Conservation (phyloP, 2,888 invertebrate species). For the Calameuta idolon region DNA sequence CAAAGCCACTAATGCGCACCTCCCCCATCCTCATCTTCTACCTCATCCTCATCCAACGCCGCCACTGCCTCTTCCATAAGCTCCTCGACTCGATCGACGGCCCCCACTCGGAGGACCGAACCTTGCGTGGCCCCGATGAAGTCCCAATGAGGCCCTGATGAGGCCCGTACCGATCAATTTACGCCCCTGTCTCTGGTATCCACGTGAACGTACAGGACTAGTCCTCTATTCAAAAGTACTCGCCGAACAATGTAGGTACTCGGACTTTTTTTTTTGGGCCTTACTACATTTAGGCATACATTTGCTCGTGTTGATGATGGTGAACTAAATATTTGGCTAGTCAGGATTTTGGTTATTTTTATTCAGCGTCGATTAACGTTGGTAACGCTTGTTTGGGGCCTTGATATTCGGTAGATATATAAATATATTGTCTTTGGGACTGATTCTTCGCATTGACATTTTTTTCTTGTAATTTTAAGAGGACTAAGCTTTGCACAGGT, state of each 20-base stretch:
- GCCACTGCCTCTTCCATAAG: neutral
- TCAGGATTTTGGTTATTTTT: too few relatives aligned
- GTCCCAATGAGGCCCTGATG: slow-evolving; percentile 1
- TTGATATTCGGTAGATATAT: neutral
- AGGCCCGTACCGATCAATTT: slow-evolving; percentile 4
- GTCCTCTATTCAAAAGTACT: neutral
- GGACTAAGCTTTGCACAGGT: neutral
- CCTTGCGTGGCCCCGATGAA: slow-evolving; percentile 14
- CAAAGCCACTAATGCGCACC: slow-evolving; percentile 56
- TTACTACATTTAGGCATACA: too few relatives aligned
- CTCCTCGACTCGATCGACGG: neutral
- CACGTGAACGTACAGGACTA: neutral
- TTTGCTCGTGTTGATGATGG: too few relatives aligned
- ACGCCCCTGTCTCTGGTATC: neutral
- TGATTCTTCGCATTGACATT: neutral
- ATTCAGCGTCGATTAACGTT: neutral
- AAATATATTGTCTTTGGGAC: neutral
- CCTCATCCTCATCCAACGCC: slow-evolving; percentile 8
- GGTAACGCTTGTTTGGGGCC: neutral
- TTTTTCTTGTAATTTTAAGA: neutral
- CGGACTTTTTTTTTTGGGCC: neutral
- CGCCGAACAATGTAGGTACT: neutral
- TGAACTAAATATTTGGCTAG: too few relatives aligned
- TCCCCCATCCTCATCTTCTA: slow-evolving; percentile 20
- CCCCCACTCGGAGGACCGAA: slow-evolving; percentile 4